phyloP scores from a whole-genome alignment of 2,797 vertebrate genomes.

The Decapterus maruadsi region DNA sequence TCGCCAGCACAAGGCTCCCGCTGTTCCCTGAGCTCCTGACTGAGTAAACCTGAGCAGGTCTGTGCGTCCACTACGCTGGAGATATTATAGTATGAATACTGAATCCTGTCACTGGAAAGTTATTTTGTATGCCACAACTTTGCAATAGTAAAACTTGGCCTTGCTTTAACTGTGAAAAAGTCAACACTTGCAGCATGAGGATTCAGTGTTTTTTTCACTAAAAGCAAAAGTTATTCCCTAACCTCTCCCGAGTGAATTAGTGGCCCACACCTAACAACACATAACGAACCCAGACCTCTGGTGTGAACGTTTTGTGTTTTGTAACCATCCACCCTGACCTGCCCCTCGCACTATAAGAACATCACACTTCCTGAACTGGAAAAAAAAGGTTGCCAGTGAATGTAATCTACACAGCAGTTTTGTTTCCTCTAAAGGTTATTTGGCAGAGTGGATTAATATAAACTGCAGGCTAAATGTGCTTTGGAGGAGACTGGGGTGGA shows the following conservation, averaged over 20 bases:
- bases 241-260: constrained; percentile 9
- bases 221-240: constrained; percentile 13
- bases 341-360: background rate
- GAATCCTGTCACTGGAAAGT: constrained; percentile 17
- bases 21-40: constrained; percentile 30
- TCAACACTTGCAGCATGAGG: background rate
- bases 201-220: constrained; percentile 4
- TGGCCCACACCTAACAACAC: constrained; percentile 14
- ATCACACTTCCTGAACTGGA: constrained; percentile 10
- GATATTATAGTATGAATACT: constrained; percentile 3
- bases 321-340: constrained; percentile 4
- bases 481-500: background rate
- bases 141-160: background rate
- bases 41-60: constrained; percentile 33
- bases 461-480: background rate
- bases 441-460: background rate
- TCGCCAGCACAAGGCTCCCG: constrained; percentile 44
- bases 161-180: constrained; percentile 12
- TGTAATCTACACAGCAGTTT: background rate
- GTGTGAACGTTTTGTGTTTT: background rate
- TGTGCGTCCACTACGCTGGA: constrained; percentile 33
- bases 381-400: background rate
- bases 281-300: background rate
- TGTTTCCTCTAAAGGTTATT: constrained; percentile 3
- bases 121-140: background rate